Conservation (phyloP, 2,797 vertebrate species). For the Lepilemur septentrionalis region DNA sequence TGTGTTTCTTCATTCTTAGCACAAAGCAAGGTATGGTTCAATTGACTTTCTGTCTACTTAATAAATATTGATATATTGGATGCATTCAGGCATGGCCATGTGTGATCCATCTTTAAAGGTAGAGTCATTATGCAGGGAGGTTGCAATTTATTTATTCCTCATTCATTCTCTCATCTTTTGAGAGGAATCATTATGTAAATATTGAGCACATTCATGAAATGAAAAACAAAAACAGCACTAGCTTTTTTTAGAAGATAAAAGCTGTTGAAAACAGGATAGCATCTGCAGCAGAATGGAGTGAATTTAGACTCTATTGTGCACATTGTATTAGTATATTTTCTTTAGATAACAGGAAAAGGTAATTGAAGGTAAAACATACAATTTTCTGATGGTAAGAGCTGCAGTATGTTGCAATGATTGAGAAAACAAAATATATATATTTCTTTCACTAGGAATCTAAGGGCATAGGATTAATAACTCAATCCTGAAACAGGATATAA, state of each 20-base stretch:
- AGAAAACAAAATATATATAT: neutral
- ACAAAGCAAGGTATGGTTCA: constrained; percentile 78
- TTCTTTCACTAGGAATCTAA: neutral
- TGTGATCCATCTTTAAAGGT: constrained; percentile 82
- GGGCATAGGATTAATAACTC: neutral
- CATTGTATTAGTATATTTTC: constrained; percentile 20
- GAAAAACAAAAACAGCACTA: constrained; percentile 61
- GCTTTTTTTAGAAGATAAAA: constrained; percentile 51
- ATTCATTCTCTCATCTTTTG: constrained; percentile 74
- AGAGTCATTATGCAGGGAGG: constrained; percentile 75
- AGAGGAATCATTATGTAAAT: constrained; percentile 78
- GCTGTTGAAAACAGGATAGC: constrained; percentile 55
- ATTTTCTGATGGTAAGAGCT: constrained; percentile 40
- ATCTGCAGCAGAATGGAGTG: neutral
- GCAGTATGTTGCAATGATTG: neutral
- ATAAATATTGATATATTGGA: constrained; percentile 85
- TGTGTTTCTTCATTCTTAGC: constrained; percentile 77
- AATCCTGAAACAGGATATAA: neutral
- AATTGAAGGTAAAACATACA: constrained; percentile 64
- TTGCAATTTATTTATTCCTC: constrained; percentile 81
- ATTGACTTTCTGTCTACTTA: constrained; percentile 84
- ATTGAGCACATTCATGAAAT: constrained; percentile 66
- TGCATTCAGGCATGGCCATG: constrained; percentile 72
- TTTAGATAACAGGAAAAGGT: constrained; percentile 52
- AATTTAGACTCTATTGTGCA: neutral